Conservation (phyloP, 2,113 vertebrate genomes). For the Alectura lathami region DNA sequence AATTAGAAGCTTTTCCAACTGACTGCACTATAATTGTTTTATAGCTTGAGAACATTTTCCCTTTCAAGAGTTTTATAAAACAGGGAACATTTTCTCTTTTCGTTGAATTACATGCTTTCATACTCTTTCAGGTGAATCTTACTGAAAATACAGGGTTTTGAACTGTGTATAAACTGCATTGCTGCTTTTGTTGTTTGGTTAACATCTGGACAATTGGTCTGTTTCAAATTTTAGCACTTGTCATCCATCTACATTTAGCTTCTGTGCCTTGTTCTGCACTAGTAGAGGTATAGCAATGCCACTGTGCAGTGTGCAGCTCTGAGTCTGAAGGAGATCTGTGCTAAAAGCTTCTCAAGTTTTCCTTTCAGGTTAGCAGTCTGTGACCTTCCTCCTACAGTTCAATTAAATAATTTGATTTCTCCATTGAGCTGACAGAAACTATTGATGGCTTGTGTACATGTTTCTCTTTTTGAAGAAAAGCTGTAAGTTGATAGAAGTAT, state of each 20-base stretch:
- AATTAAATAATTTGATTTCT: slow-evolving; percentile 7
- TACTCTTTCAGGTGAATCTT: neutral
- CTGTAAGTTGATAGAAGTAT: neutral
- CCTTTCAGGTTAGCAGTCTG: neutral
- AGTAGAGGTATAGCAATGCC: neutral
- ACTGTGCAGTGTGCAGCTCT: neutral
- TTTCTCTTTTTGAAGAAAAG: neutral
- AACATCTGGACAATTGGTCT: neutral
- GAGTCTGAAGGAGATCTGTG: neutral
- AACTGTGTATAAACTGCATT: neutral
- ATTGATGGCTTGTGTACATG: neutral
- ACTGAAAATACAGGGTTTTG: neutral
- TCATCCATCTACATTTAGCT: neutral
- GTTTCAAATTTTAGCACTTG: neutral
- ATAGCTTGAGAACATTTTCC: neutral
- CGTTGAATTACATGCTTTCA: neutral
- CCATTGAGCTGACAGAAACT: neutral
- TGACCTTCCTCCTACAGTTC: neutral
- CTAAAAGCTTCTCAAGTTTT: neutral
- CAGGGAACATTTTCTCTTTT: neutral
- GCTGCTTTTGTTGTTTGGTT: neutral
- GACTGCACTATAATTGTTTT: neutral
- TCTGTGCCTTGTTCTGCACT: fast-evolving
- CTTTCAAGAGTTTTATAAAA: neutral
- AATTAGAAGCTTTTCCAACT: neutral